Conservation (phyloP, 2,888 invertebrate genomes). For the Nomada flava region DNA sequence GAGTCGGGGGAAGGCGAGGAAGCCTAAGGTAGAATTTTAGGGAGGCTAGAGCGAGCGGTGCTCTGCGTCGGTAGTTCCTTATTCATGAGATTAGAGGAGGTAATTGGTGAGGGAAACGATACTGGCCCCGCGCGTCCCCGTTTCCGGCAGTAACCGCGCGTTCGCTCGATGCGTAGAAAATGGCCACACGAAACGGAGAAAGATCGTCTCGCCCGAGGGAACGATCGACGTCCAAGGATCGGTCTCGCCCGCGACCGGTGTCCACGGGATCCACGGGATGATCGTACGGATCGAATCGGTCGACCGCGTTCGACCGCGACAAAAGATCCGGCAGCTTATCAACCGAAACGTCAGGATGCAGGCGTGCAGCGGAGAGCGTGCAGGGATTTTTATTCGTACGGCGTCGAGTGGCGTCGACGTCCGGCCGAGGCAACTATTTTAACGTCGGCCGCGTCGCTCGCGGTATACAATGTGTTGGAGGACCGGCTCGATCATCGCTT, state of each 20-base stretch:
- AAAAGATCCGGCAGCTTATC: slow-evolving; percentile 48
- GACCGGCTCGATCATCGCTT: slow-evolving; percentile 69
- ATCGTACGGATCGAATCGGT: slow-evolving; percentile 13
- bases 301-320: slow-evolving; percentile 26
- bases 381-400: slow-evolving; percentile 53
- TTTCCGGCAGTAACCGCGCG: slow-evolving; percentile 36
- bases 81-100: slow-evolving; percentile 64
- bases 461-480: slow-evolving; percentile 57
- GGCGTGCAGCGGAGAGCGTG: not conserved
- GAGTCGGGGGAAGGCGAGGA: no score
- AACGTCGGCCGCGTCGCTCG: slow-evolving; percentile 57
- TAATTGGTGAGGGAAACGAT: slow-evolving; percentile 62
- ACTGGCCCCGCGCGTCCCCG: slow-evolving; percentile 23
- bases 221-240: not conserved
- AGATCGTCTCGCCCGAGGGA: slow-evolving; percentile 3
- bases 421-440: slow-evolving; percentile 61
- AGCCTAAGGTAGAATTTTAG: slow-evolving; percentile 41
- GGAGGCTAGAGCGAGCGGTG: slow-evolving; percentile 25
- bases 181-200: slow-evolving; percentile 36
- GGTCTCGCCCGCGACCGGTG: no score
- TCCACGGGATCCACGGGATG: slow-evolving; percentile 5
- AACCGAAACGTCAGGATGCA: slow-evolving; percentile 40
- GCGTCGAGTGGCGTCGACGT: slow-evolving; percentile 59
- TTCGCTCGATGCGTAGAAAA: slow-evolving; percentile 43
- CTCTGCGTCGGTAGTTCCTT: slow-evolving; percentile 57